Conservation (phyloP, 2,888 invertebrate species). For the Tortrix viridana region DNA sequence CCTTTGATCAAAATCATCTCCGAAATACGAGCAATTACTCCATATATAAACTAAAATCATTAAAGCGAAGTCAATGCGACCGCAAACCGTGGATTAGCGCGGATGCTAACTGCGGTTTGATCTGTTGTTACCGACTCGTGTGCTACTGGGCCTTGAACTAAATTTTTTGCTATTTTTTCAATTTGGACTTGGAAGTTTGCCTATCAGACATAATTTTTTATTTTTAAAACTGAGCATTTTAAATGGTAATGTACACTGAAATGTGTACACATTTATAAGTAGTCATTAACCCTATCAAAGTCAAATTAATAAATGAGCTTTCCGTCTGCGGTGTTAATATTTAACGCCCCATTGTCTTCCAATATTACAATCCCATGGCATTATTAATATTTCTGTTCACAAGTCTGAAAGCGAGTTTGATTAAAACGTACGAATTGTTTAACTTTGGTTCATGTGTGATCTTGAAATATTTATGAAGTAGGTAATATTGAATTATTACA, state of each 20-base stretch:
- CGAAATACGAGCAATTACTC: not conserved
- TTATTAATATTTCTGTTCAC: slow-evolving; percentile 10
- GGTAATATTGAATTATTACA: too few species aligned
- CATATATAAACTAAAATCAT: slow-evolving; percentile 9
- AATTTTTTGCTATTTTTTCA: not conserved
- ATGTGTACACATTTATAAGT: too few species aligned
- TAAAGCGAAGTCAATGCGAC: slow-evolving; percentile 6
- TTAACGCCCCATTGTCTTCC: slow-evolving; percentile 7
- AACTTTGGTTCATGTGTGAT: slow-evolving; percentile 11
- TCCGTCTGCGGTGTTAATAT: not conserved
- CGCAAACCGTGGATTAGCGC: slow-evolving; percentile 19
- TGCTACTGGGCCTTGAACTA: slow-evolving; percentile 12
- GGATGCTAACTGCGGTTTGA: slow-evolving; percentile 21
- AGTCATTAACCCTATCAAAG: too few species aligned
- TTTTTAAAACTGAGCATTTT: not conserved
- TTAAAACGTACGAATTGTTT: slow-evolving; percentile 17
- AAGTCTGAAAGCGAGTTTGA: slow-evolving; percentile 4
- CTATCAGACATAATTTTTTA: not conserved
- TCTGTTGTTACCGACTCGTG: slow-evolving; percentile 7
- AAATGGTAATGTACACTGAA: not conserved
- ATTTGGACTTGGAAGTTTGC: not conserved
- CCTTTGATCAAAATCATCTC: not conserved
- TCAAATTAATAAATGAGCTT: slow-evolving; percentile 3
- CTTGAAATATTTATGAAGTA: slow-evolving; percentile 8
- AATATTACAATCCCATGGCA: slow-evolving; percentile 5